phyloP scores from a whole-genome alignment of 2,888 invertebrate genomes.

The Cacoxenus indagator region DNA sequence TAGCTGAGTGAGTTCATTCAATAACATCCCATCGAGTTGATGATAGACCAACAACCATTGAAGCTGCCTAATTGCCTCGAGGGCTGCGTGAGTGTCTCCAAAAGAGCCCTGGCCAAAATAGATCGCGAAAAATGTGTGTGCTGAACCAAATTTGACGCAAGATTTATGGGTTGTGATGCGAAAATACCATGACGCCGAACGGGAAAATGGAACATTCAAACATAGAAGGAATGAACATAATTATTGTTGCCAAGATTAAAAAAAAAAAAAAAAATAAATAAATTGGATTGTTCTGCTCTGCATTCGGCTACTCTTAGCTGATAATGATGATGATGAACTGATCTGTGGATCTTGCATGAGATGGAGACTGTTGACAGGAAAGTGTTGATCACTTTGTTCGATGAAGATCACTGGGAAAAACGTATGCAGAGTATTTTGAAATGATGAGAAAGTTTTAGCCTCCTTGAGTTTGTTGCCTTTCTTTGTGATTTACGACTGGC shows the following conservation, averaged over 20 bases:
- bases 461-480: background rate
- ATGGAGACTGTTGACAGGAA: background rate
- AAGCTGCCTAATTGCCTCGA: background rate
- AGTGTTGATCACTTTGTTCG: conserved; percentile 8
- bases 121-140: conserved; percentile 2
- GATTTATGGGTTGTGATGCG: conserved; percentile 46
- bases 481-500: conserved; percentile 37
- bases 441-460: background rate
- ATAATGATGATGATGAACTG: background rate
- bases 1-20: background rate
- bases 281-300: background rate
- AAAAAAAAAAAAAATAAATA: too few species aligned
- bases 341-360: background rate
- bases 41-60: background rate
- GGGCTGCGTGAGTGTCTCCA: background rate
- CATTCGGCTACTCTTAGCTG: background rate
- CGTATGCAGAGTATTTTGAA: background rate
- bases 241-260: background rate
- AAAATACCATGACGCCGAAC: background rate
- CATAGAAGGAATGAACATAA: background rate
- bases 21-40: background rate
- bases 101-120: background rate
- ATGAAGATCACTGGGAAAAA: background rate
- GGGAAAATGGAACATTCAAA: conserved; percentile 5
- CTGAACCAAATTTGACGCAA: conserved; percentile 29